phyloP scores from a whole-genome alignment of 2,888 invertebrate genomes.

The Chironomus riparius region DNA sequence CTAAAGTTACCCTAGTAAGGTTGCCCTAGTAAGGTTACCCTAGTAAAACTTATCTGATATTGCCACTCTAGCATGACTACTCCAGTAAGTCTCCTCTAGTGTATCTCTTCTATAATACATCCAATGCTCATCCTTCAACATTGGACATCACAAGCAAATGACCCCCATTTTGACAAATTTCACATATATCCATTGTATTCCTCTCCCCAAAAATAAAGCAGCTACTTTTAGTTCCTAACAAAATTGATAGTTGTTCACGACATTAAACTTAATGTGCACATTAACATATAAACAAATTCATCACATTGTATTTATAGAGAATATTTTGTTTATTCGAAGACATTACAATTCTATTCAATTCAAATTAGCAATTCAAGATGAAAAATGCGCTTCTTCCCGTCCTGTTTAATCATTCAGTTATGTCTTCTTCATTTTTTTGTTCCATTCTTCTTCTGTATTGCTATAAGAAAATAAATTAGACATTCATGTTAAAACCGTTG shows the following conservation, averaged over 20 bases:
- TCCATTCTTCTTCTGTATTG: background rate
- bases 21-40: too few species aligned
- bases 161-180: too few species aligned
- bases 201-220: too few species aligned
- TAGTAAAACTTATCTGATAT: too few species aligned
- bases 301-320: background rate
- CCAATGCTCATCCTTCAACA: too few species aligned
- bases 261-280: constrained; percentile 14
- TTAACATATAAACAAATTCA: constrained; percentile 13
- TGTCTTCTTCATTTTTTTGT: background rate
- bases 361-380: constrained; percentile 24
- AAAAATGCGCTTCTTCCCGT: constrained; percentile 10
- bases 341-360: constrained; percentile 13
- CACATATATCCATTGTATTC: too few species aligned
- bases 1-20: too few species aligned
- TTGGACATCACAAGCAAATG: too few species aligned
- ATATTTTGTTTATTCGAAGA: background rate
- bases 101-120: too few species aligned
- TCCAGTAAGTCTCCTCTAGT: too few species aligned
- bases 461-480: background rate
- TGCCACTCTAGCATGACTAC: too few species aligned
- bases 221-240: background rate
- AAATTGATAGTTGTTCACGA: background rate
- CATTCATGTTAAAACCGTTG: background rate
- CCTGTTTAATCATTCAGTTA: constrained; percentile 9